Percentiles rank a stretch among this genome's conserved stretches.
Conservation (phyloP, 1,140 invertebrate species). For the Eufriesea mexicana region DNA sequence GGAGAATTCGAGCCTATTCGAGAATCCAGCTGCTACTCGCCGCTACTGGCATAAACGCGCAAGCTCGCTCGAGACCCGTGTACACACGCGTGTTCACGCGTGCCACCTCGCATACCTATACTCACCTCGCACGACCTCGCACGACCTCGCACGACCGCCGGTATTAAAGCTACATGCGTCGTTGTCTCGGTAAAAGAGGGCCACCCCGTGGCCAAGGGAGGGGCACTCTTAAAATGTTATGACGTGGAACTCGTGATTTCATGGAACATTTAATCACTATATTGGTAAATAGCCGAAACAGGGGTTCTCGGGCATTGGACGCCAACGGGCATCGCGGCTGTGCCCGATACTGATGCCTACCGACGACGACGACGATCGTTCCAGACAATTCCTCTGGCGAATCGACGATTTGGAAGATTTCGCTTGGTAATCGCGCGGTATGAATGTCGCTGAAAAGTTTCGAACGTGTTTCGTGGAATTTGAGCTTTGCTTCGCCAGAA, state of each 20-base stretch:
- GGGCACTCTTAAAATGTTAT: conserved; percentile 80
- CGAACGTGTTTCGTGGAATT: too few relatives aligned
- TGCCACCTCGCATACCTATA: conserved; percentile 37
- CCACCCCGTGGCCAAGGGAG: not conserved
- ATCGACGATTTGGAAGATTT: too few relatives aligned
- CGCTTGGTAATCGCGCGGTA: too few relatives aligned
- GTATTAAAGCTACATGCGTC: conserved; percentile 64
- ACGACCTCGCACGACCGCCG: conserved; percentile 53
- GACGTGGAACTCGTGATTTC: conserved; percentile 82
- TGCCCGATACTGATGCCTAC: not conserved
- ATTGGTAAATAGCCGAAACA: conserved; percentile 77
- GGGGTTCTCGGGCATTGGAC: conserved; percentile 64
- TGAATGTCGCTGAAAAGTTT: too few relatives aligned
- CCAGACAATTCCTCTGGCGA: too few relatives aligned
- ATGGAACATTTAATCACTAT: conserved; percentile 81
- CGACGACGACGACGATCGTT: too few relatives aligned
- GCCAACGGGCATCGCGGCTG: conserved; percentile 20
- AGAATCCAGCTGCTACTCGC: conserved; percentile 11
- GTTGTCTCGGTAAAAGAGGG: conserved; percentile 31
- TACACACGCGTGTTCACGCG: conserved; percentile 8
- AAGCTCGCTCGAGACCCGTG: not conserved
- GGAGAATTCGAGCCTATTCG: conserved; percentile 76
- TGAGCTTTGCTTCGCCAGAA: too few relatives aligned
- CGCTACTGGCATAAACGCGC: not conserved
- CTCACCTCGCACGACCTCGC: conserved; percentile 52